Base-by-base conservation (phyloP, 1,140 invertebrate genomes). In the Aphaenogaster rudis region DNA sequence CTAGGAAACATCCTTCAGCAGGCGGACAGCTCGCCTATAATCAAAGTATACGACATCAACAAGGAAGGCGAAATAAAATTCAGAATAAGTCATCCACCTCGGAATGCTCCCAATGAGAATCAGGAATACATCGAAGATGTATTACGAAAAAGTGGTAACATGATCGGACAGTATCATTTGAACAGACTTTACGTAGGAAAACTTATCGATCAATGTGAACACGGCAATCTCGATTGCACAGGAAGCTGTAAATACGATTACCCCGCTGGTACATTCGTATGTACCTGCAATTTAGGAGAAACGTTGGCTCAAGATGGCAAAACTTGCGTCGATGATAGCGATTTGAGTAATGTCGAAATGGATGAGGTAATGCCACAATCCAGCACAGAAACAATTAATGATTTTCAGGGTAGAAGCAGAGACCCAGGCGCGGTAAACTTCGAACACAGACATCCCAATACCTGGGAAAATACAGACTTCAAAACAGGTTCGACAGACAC, bases 161-260 rank as follows among this genome's bases (percentile, higher is more conserved):
- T 66, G 61, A 86, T 95, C 76, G 93, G 94, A 45, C 91, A 88
- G 61, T 93, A 94, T 87, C 94, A 94, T 67, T 86, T 95, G 2
- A 92, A 80, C 74, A 92, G 88, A 81, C 74, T 95, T 28, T 84
- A 88, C 52, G 86, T 95, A 0, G 86, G 86, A 59, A 91, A 94
- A 78, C 95, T 98, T 21, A 89, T 97, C 1, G 97, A 98, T 95
- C 94, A 97, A 42, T 99, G 98, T 94, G 96, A 97, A 92, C 96
- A 97, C 61, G 96, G 97, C 88, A 98, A 97, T 91, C 96, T 97
- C 79, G 96, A 96, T 3, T 99, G 98, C 92, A 96, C 97, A 81
- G 96, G 98, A 93, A 95, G 96, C 9, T 99, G 98, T 93, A 94
- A 96, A 52, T 98, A 97, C 91, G 97, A 98, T 92, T 97, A 97